Evolutionary conservation across 2,113 vertebrate species (phyloP).

Genomic region (Megaceryle maxima): DNA sequence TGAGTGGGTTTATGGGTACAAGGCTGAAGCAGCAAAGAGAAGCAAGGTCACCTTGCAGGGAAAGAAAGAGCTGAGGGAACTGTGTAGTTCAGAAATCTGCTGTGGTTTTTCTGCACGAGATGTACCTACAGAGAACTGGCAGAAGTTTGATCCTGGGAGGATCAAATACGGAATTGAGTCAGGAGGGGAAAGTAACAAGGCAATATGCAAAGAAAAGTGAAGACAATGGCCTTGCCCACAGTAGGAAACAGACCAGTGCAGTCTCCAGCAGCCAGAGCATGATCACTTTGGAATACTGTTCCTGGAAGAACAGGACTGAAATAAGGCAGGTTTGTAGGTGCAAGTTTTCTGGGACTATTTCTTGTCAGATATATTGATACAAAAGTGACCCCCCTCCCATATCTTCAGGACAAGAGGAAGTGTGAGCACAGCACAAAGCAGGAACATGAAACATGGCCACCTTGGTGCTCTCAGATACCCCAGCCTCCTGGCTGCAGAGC

Average conservation of each 20-base stretch:
- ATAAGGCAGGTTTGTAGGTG: not conserved
- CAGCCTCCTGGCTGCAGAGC: too few species aligned
- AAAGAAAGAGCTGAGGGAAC: not conserved
- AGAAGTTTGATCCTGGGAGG: not conserved
- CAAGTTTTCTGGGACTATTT: not conserved
- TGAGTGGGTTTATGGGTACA: too few species aligned
- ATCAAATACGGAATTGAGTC: not conserved
- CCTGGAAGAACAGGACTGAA: not conserved
- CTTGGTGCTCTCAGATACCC: too few species aligned
- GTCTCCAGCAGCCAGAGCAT: not conserved
- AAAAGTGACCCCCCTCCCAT: not conserved
- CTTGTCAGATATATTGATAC: not conserved
- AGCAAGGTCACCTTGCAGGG: not conserved
- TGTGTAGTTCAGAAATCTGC: not conserved
- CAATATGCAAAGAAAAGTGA: not conserved
- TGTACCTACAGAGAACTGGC: not conserved
- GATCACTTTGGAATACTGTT: not conserved
- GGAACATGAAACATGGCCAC: rapidly evolving
- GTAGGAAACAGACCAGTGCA: not conserved
- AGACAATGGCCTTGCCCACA: rapidly evolving
- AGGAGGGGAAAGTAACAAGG: not conserved
- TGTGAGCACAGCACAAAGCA: not conserved
- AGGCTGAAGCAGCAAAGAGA: not conserved
- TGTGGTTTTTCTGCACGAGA: not conserved
- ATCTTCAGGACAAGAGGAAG: not conserved